A percentile compares a stretch with the other conserved stretches of the same genome.
Conservation (phyloP, 2,888 invertebrate genomes). For the Hylaea fasciaria region DNA sequence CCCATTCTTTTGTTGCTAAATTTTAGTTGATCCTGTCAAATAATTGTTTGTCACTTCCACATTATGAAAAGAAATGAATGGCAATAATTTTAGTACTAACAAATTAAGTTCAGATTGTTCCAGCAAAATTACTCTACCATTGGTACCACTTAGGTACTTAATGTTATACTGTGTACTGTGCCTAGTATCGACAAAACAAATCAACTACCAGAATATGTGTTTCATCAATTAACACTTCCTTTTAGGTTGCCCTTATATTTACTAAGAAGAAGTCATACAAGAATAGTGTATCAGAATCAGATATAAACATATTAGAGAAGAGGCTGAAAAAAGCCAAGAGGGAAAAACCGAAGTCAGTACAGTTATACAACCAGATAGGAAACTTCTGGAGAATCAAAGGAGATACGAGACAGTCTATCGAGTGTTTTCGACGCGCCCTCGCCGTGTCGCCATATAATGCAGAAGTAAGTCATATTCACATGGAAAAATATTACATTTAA, state of each 20-base stretch:
- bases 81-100: too few relatives aligned
- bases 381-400: constrained; percentile 97
- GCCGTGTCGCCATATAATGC: constrained; percentile 94
- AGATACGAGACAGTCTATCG: constrained; percentile 93
- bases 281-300: constrained; percentile 87
- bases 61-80: too few relatives aligned
- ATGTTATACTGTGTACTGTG: too few relatives aligned
- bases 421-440: constrained; percentile 94
- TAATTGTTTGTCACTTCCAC: too few relatives aligned
- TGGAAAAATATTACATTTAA: too few relatives aligned
- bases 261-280: constrained; percentile 86
- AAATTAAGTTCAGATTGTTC: too few relatives aligned
- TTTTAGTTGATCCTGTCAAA: too few relatives aligned
- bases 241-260: constrained; percentile 89
- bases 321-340: constrained; percentile 91
- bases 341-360: constrained; percentile 93
- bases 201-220: background rate
- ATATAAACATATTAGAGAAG: constrained; percentile 90
- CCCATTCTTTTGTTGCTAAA: too few relatives aligned
- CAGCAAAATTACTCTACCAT: too few relatives aligned
- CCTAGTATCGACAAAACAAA: background rate
- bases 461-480: constrained; percentile 84
- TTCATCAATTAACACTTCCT: constrained; percentile 1
- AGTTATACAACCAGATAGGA: constrained; percentile 95
- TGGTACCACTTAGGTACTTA: too few relatives aligned